These are phyloP conservation scores for Scaptomyza flava DNA, from an alignment of 2,888 invertebrate species.

Conservation along the genomic window DNA sequence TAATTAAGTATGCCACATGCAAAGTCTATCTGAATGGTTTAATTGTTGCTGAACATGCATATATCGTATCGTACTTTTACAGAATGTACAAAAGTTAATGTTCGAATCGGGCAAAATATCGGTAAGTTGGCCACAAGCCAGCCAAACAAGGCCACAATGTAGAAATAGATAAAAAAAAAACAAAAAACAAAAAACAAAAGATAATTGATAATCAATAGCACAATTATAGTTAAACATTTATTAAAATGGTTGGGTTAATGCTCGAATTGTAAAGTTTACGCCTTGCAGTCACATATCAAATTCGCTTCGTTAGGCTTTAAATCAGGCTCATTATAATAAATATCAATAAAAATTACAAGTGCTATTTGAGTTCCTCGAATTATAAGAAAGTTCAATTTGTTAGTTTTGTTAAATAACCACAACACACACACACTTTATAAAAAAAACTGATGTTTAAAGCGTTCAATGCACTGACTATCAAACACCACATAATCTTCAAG, in stretches of 20 bases:
- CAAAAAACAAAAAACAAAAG: background rate
- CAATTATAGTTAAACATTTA: conserved; percentile 22
- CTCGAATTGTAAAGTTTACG: conserved; percentile 37
- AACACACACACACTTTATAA: background rate
- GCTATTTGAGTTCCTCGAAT: background rate
- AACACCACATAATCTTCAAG: conserved; percentile 19
- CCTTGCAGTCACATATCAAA: conserved; percentile 24
- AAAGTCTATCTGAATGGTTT: conserved; percentile 56
- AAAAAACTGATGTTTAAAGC: conserved; percentile 54
- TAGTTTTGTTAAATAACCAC: conserved; percentile 3
- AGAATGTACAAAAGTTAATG: conserved; percentile 83
- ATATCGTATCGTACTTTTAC: conserved; percentile 61
- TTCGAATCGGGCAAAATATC: conserved; percentile 83
- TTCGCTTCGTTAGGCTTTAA: conserved; percentile 28
- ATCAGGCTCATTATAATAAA: background rate
- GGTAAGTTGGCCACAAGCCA: conserved; percentile 73
- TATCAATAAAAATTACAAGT: background rate
- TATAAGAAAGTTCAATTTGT: conserved; percentile 17
- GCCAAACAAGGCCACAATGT: conserved; percentile 17
- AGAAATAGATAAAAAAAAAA: conserved; percentile 14
- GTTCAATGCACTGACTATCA: conserved; percentile 73
- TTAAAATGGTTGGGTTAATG: conserved; percentile 28
- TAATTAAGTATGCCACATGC: conserved; percentile 54
- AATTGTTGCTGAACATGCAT: conserved; percentile 61
- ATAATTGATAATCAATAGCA: conserved; percentile 22